A percentile compares a stretch with the other conserved stretches of the same genome.
Conservation (phyloP, 2,113 vertebrate species). For the Regulus satrapa region DNA sequence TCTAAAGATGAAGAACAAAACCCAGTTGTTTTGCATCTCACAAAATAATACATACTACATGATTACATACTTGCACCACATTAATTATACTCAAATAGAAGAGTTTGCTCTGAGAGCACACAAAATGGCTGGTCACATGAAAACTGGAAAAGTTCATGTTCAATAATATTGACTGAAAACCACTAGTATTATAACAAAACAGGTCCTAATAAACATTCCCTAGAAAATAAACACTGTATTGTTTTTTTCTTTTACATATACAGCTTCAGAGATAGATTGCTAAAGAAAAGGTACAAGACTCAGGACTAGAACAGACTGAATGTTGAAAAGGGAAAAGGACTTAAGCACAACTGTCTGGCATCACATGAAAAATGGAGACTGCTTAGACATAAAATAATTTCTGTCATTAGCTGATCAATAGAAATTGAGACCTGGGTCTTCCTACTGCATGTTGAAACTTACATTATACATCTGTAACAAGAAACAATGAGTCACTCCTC, state of each 20-base stretch:
- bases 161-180: background rate
- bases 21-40: background rate
- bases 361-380: background rate
- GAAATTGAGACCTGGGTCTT: background rate
- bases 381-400: background rate
- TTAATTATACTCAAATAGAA: background rate
- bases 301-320: background rate
- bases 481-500: background rate
- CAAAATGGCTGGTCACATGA: background rate
- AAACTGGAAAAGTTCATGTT: too few species aligned
- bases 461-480: accelerated
- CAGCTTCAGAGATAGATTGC: background rate
- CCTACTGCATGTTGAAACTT: background rate
- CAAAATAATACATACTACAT: background rate
- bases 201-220: background rate
- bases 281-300: background rate
- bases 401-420: background rate
- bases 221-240: too few species aligned
- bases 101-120: background rate
- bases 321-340: background rate
- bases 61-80: background rate
- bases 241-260: background rate
- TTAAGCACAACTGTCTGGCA: background rate
- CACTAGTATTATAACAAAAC: background rate
- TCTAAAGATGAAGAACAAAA: background rate